Evolutionary conservation across 1,140 invertebrate species (phyloP), one percentile per base, ranked within the genome.

Genomic region (Drosophila albomicans): DNA sequence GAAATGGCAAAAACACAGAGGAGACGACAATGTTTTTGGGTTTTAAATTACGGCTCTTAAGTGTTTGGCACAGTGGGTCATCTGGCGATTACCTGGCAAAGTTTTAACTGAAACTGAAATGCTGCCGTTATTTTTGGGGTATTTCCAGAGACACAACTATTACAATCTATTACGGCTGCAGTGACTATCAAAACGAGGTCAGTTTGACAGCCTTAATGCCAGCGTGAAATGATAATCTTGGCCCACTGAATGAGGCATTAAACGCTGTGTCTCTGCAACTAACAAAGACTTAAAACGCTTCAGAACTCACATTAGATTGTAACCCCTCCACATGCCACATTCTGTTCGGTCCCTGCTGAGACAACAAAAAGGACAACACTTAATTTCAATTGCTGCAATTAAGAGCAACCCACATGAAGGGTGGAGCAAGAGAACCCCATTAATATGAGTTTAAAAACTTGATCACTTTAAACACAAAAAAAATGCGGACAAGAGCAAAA

Each of bases 321-420:
- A 32, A 7, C 30, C 30, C 15, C 56, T n/a, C 38, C 38, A 41
- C 30, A 32, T 32, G 5, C 16, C 15, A 20, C 20, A 25, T 25
- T 25, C 20, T 25, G 20, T 25, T 4, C 20, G 3, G n/a, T 13
- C 35, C 59, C 72, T 38, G 45, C 7, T 49, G 45, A 43, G 43
- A 38, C 52, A 64, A 49, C 78, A 45, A 78, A 89, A 88, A 63
- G 70, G 84, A 79, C 73, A 69, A 74, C 84, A 88, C 85, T 88
- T 88, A 89, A 84, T 88, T 88, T 88, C 80, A 88, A 89, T 88
- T 88, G 84, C 77, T 73, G 80, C 85, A 88, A 89, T 88, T 88
- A 88, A 88, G 80, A 82, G 64, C 59, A 78, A 32, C 82, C 82
- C 82, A 82, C 70, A 80, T 62, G 68, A 25, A 65, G 49, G 64